Evolutionary conservation across 2,888 invertebrate species (phyloP), one percentile per base, ranked within the genome.

Genomic region (Oscheius sp.): DNA sequence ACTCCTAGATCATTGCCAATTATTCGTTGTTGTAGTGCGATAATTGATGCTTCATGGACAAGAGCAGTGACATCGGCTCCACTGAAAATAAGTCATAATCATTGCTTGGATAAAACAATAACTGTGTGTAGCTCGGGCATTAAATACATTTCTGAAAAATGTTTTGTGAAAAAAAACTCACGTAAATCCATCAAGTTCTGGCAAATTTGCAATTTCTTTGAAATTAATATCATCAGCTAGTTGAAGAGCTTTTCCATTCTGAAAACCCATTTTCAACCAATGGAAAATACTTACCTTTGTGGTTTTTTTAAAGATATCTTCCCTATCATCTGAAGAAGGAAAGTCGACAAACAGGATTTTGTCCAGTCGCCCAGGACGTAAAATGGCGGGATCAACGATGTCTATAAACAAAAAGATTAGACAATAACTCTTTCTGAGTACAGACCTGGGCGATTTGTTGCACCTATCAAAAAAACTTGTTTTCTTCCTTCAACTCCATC

Each of bases 11-110:
- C 72, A 31, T 74, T 74, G 55, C 73, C 69, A 8, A 57, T 46
- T 23, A 70, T 34, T 20, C 92, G 91, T 78, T 92, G 93, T 68
- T 92, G 92, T 50, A 96, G 88, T 0, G 94, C 91, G 76, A 91
- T 90, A 42, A 93, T 91, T 0, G 93, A 92, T 0, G 96, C 94
- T 85, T 95, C 93, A 79, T 93, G 90, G 0, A 97, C 92, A 61
- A 97, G 88, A 0, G 94, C 93, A 0, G 93, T 92, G 67, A 98
- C 89, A 89, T 97, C 97, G 0, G 97, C 97, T 20, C 97, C 97
- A 0, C 89, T 90, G 73, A 70, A 84, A 12, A 75, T 33, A 52
- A n/a, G 34, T 57, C 8, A 33, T 2, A 17, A 33, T 23, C 1
- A 37, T 2, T 52, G 37, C 37, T 34, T 34, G 37, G 12, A 34